phyloP scores from a whole-genome alignment of 2,797 vertebrate species.

The Dermochelys coriacea region DNA sequence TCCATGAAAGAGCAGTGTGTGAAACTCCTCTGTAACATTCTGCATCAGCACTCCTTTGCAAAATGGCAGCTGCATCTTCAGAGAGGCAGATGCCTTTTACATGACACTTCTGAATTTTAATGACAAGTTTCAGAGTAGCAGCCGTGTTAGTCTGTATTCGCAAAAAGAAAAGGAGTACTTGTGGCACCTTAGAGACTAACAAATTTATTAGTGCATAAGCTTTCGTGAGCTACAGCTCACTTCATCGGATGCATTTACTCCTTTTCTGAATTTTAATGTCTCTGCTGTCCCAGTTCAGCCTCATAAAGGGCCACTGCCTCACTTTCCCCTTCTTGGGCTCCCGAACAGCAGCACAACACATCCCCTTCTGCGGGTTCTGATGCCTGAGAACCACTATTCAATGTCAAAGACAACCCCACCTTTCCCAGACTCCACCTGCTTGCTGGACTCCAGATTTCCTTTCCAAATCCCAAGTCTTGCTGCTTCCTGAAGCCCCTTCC shows the following conservation, averaged over 20 bases:
- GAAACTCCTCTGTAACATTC: neutral
- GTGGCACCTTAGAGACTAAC: too few relatives aligned
- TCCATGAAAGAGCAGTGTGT: neutral
- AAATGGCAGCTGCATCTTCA: constrained; percentile 54
- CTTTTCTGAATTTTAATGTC: too few relatives aligned
- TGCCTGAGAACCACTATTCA: neutral
- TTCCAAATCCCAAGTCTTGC: neutral
- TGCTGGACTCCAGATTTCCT: neutral
- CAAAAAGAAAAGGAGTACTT: too few relatives aligned
- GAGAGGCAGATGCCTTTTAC: constrained; percentile 28
- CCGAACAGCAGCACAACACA: neutral
- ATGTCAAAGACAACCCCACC: neutral
- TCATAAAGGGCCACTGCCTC: neutral
- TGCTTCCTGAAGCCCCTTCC: neutral
- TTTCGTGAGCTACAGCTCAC: too few relatives aligned
- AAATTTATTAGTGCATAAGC: too few relatives aligned
- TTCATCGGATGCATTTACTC: too few relatives aligned
- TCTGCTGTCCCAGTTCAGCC: neutral
- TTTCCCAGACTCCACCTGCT: neutral
- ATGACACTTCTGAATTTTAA: too few relatives aligned
- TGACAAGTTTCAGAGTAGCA: too few relatives aligned
- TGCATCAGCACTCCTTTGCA: constrained; percentile 9
- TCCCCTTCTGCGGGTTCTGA: neutral
- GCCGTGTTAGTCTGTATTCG: too few relatives aligned
- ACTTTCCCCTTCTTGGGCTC: constrained; percentile 2